Evolutionary conservation across 2,113 vertebrate species (phyloP).

Genomic region (Tachycineta bicolor): DNA sequence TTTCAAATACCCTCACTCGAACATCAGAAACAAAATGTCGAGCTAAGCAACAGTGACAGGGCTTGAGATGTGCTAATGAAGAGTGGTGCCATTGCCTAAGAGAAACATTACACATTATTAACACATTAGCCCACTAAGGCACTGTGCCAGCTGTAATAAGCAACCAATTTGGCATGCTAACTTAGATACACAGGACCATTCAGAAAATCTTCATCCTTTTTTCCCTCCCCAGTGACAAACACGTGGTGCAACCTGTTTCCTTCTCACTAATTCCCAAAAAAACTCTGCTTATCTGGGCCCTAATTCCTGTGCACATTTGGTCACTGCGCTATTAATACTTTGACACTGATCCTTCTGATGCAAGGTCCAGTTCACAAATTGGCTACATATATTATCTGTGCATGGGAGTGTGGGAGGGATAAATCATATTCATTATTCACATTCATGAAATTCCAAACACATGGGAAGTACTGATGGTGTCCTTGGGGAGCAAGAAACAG

Average conservation of each 20-base stretch:
- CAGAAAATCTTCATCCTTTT: conserved; percentile 36
- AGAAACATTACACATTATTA: conserved; percentile 70
- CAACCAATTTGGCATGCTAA: conserved; percentile 59
- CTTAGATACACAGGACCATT: conserved; percentile 47
- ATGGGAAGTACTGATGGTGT: conserved; percentile 70
- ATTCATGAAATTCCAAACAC: conserved; percentile 72
- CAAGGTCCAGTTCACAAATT: conserved; percentile 47
- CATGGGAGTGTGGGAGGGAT: conserved; percentile 58
- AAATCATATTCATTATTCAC: conserved; percentile 72
- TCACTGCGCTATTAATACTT: background rate
- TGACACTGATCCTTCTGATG: background rate
- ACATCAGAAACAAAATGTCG: conserved; percentile 62
- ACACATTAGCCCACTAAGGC: conserved; percentile 70
- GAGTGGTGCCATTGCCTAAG: conserved; percentile 61
- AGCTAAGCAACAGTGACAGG: conserved; percentile 46
- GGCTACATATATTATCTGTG: conserved; percentile 58
- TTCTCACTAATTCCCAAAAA: background rate
- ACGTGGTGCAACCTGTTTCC: background rate
- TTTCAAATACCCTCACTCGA: conserved; percentile 51
- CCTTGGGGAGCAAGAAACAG: conserved; percentile 70
- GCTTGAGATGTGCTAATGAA: conserved; percentile 67
- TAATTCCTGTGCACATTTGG: background rate
- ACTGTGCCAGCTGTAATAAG: conserved; percentile 73
- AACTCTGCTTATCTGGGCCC: background rate
- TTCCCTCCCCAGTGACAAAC: conserved; percentile 1